Evolutionary conservation across 2,888 invertebrate genomes (phyloP), one percentile per base, ranked within the genome.

Genomic region (Ectobius pallidus): DNA sequence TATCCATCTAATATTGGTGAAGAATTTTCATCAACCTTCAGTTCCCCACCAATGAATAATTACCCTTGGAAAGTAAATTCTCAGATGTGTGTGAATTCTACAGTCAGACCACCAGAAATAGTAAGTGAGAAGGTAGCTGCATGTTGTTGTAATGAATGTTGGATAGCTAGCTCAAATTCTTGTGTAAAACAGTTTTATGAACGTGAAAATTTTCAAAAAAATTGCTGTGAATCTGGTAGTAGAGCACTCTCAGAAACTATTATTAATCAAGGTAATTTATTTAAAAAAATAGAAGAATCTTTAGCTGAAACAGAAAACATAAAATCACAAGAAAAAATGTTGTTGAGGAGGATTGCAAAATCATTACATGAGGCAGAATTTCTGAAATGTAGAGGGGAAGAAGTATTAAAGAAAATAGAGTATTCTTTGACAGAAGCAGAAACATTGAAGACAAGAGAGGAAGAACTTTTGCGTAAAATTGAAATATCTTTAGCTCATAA

Each of bases 201-300:
- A 34, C 34, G 7, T 11, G 11, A 34, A 34, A 7, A 34, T 34
- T 34, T 34, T 7, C 34, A 34, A 7, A 34, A 34, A n/a, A 11
- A 34, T 34, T 6, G 6, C 30, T 27, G 32, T 30, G 18, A 58
- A 9, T 1, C n/a, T 58, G 3, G n/a, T n/a, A n/a, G n/a, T n/a
- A n/a, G n/a, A n/a, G n/a, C n/a, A n/a, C n/a, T n/a, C n/a, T n/a
- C n/a, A n/a, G n/a, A n/a, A n/a, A n/a, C n/a, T n/a, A 58, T 30
- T 4, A 25, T 7, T n/a, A 1, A 14, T 14, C 27, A 30, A 30
- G 58, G n/a, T 30, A 30, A 58, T n/a, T n/a, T 58, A 25, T 30
- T 58, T n/a, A 58, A 30, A 25, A 58, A n/a, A 58, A 58, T 58
- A 30, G 58, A 58, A 58, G 58, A 58, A 16, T 58, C 58, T 58